Percentiles rank a stretch among this genome's conserved stretches.
These are phyloP conservation scores for Pluvialis apricaria DNA, from an alignment of 2,113 vertebrate genomes.

Conservation along the genomic window DNA sequence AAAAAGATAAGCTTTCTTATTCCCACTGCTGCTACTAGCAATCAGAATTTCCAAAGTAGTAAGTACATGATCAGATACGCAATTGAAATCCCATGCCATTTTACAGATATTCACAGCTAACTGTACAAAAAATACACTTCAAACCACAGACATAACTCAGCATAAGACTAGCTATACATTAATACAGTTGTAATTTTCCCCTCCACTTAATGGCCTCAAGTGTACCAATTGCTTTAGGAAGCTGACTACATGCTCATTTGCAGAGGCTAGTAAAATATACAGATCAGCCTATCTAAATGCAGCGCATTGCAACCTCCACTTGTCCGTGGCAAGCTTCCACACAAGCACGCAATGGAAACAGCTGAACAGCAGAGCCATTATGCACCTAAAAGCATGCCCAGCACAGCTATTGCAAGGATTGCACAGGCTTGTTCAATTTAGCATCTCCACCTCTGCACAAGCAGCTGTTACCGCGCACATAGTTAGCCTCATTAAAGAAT, in stretches of 20 bases:
- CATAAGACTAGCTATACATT: neutral
- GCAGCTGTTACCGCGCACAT: accelerated
- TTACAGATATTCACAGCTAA: neutral
- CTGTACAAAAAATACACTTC: neutral
- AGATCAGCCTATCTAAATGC: neutral
- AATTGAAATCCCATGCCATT: neutral
- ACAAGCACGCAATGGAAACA: neutral
- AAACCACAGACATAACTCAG: neutral
- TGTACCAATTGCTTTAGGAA: neutral
- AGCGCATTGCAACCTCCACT: neutral
- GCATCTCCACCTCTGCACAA: neutral
- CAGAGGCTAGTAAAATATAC: neutral
- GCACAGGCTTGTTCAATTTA: neutral
- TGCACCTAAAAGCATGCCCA: neutral
- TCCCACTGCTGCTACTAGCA: neutral
- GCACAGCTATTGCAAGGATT: neutral
- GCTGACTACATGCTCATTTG: neutral
- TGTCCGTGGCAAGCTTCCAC: neutral
- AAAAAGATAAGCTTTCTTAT: neutral
- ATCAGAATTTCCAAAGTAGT: neutral
- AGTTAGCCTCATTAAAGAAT: neutral
- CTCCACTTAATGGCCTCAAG: neutral
- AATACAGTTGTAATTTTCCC: neutral
- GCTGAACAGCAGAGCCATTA: neutral
- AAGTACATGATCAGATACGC: neutral